A percentile compares a stretch with the other conserved stretches of the same genome.
Evolutionary conservation across 64 coral and sea anemone genomes (phyloP).

Genomic region (Hydrozoanthus tunicans): DNA sequence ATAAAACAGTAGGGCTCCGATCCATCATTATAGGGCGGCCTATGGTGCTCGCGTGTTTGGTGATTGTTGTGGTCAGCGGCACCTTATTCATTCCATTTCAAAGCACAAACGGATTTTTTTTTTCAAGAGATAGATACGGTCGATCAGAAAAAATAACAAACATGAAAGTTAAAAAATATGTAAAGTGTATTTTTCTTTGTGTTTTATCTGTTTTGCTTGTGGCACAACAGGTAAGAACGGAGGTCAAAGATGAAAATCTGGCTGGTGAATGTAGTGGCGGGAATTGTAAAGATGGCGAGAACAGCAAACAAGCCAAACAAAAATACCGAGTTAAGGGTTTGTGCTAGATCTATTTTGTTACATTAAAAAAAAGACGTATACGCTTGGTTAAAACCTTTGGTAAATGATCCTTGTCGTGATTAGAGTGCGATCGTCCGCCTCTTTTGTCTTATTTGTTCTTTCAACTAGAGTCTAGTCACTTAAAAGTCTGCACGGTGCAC

Average conservation of each 20-base stretch:
- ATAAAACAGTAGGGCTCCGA: too few relatives aligned
- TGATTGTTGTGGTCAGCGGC: not conserved
- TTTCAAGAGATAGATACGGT: too few relatives aligned
- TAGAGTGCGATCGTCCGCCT: not conserved
- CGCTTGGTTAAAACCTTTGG: too few relatives aligned
- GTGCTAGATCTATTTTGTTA: not conserved
- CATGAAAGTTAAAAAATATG: not conserved
- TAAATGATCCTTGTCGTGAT: not conserved
- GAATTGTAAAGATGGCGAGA: conserved; percentile 11
- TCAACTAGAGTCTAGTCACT: not conserved
- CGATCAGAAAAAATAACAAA: not conserved
- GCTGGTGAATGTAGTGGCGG: not conserved
- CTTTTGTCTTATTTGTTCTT: not conserved
- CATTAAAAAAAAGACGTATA: too few relatives aligned
- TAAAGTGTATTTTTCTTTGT: conserved; percentile 9
- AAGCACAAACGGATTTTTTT: too few relatives aligned
- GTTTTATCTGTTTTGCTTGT: conserved; percentile 1
- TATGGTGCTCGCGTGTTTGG: not conserved
- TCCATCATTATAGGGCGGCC: too few relatives aligned
- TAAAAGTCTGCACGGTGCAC: too few relatives aligned
- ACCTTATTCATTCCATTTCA: too few relatives aligned
- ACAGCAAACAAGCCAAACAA: conserved; percentile 48
- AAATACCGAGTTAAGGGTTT: conserved; percentile 73
- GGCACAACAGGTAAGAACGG: not conserved
- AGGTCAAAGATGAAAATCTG: not conserved